Percentiles rank a stretch among this genome's conserved stretches.
phyloP scores from a whole-genome alignment of 2,888 invertebrate genomes.

The Acronicta psi region DNA sequence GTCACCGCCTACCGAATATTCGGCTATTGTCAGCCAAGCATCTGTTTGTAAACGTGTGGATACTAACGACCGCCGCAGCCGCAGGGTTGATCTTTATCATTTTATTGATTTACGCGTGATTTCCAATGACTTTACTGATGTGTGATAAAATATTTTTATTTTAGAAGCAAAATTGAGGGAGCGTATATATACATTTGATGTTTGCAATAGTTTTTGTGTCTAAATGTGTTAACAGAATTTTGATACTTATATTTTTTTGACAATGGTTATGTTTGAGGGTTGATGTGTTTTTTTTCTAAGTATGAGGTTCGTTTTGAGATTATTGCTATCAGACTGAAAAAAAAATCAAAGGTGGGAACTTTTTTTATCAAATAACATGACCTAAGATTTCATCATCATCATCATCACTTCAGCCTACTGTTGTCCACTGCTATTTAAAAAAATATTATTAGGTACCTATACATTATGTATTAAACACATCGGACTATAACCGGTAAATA shows the following conservation, averaged over 20 bases:
- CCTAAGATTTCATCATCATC: too few species aligned
- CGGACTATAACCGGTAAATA: too few species aligned
- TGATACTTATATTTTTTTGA: constrained; percentile 16
- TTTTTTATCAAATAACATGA: too few species aligned
- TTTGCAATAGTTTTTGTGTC: constrained; percentile 25
- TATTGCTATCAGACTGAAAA: not conserved
- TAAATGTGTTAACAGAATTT: constrained; percentile 42
- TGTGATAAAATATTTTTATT: constrained; percentile 40
- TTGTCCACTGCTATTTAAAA: too few species aligned
- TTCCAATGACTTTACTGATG: constrained; percentile 53
- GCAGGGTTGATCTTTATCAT: constrained; percentile 66
- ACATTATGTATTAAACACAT: too few species aligned
- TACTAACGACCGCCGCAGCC: constrained; percentile 61
- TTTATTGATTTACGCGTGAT: constrained; percentile 66
- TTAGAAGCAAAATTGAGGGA: constrained; percentile 20
- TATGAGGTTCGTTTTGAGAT: constrained; percentile 3
- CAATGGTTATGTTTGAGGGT: constrained; percentile 6
- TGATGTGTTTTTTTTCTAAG: constrained; percentile 8
- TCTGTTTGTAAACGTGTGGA: constrained; percentile 76
- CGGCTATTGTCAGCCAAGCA: constrained; percentile 77
- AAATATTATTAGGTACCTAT: too few species aligned
- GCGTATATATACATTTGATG: not conserved
- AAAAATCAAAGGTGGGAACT: too few species aligned
- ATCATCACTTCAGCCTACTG: too few species aligned
- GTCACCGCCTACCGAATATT: constrained; percentile 87